Base-by-base conservation (phyloP, 2,888 invertebrate species). In the Baccha elongata region DNA sequence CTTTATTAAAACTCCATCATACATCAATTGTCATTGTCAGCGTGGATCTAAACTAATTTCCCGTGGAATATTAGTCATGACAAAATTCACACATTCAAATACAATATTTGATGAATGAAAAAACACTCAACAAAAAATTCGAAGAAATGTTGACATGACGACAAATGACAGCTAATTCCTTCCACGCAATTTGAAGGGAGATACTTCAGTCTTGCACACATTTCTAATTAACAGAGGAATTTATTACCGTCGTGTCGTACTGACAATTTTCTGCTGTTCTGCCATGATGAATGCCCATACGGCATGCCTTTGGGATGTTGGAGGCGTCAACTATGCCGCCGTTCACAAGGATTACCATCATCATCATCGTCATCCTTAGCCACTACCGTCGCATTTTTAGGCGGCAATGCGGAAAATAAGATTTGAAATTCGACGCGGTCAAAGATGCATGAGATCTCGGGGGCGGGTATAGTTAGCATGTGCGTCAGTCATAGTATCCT, bases 111-210 rank as follows among this genome's bases (percentile, higher is more conserved):
- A 64, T 46, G 62, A 48, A 44, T 46, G 35, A 32, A 68, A 37
- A 19, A 8, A 2, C 2, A 10, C 6, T 40, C 5, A 6, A 37
- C 17, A 55, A 64, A 46, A 40, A 7, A 64, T 29, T 21, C 13
- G 46, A 62, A 17, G 21, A 42, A 68, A 37, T 37, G 83, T 68
- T 72, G 72, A 68, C 76, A 76, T 64, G 71, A 62, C 81, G 76
- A 76, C 78, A 83, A 83, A 83, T 83, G 76, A 78, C 78, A 78
- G 78, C 83, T 83, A 83, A 83, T 83, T 83, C 72, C 83, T 83
- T 78, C 44, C 64, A 78, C 78, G 40, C 72, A 72, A 68, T 78
- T 68, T 83, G 32, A 44, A 68, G 42, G 29, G 42, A 72, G 44
- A 23, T 15, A 26, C 37, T 29, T 44, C 21, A 10, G 17, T 78